A percentile compares a stretch with the other conserved stretches of the same genome.
phyloP scores from a whole-genome alignment of 2,888 invertebrate genomes.

The Trachelus stipa region DNA sequence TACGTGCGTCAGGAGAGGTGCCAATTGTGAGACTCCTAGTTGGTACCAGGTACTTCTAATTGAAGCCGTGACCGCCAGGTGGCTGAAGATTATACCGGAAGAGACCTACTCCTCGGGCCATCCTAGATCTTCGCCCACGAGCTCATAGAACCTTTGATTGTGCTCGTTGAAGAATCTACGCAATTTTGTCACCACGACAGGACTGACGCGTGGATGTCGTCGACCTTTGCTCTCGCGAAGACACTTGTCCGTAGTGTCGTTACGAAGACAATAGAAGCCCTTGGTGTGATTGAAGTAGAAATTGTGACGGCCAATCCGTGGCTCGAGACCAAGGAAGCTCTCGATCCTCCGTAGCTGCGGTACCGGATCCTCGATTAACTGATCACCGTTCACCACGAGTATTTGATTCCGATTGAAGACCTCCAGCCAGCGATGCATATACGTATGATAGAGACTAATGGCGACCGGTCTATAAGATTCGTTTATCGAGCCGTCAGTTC shows the following conservation, averaged over 20 bases:
- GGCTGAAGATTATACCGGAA: neutral
- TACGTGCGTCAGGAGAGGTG: neutral
- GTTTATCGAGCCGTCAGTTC: conserved; percentile 85
- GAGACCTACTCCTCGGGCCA: conserved; percentile 87
- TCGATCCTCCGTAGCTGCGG: conserved; percentile 89
- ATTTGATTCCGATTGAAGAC: conserved; percentile 93
- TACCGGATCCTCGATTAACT: conserved; percentile 89
- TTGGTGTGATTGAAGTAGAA: conserved; percentile 98
- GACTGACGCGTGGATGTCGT: conserved; percentile 86
- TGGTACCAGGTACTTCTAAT: neutral
- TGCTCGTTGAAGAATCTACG: conserved; percentile 90
- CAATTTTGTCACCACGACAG: conserved; percentile 81
- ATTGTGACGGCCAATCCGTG: conserved; percentile 82
- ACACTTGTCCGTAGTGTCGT: conserved; percentile 87
- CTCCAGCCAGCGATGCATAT: conserved; percentile 91
- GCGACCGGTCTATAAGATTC: conserved; percentile 86
- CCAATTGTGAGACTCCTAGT: neutral
- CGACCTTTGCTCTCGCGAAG: conserved; percentile 85
- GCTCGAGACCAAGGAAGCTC: conserved; percentile 82
- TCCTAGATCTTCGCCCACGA: conserved; percentile 91
- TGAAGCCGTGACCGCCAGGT: neutral
- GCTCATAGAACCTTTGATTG: conserved; percentile 91
- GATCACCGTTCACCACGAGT: conserved; percentile 94
- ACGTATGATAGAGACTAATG: conserved; percentile 91
- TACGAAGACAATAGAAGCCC: conserved; percentile 93